phyloP scores from a whole-genome alignment of 2,113 vertebrate genomes.

The Taurulus bubalis region DNA sequence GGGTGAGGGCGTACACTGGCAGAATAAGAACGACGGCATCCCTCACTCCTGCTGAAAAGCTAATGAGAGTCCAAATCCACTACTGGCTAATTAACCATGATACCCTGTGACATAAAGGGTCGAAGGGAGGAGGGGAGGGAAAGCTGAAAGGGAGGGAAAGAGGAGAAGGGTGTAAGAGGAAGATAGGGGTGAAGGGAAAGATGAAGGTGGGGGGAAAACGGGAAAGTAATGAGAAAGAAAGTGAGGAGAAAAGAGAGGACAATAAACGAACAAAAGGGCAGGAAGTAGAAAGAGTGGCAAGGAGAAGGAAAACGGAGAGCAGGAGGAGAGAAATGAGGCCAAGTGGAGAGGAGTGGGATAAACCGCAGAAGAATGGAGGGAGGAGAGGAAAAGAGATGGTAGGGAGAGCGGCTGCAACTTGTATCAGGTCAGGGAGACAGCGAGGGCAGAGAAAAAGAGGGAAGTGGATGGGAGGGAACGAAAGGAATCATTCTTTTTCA shows the following conservation, averaged over 20 bases:
- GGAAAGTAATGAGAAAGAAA: too few relatives aligned
- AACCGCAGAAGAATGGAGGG: slow-evolving; percentile 31
- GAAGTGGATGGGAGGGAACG: slow-evolving; percentile 25
- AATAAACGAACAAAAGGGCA: slow-evolving; percentile 2
- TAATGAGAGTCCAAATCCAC: slow-evolving; percentile 78
- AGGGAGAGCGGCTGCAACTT: slow-evolving; percentile 45
- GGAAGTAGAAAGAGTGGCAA: not conserved
- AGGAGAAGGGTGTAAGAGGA: not conserved
- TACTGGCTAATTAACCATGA: slow-evolving; percentile 79
- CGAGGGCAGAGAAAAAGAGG: slow-evolving; percentile 23
- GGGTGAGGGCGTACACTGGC: slow-evolving; percentile 27
- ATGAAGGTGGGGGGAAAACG: not conserved
- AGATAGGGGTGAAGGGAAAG: not conserved
- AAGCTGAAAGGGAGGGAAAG: slow-evolving; percentile 17
- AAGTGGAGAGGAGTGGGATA: slow-evolving; percentile 12
- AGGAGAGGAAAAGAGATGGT: not conserved
- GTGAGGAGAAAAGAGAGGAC: not conserved
- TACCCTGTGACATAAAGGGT: slow-evolving; percentile 72
- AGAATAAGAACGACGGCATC: slow-evolving; percentile 74
- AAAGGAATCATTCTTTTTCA: slow-evolving; percentile 51
- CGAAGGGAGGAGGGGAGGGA: slow-evolving; percentile 43
- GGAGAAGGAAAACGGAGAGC: not conserved
- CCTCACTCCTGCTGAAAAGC: slow-evolving; percentile 62
- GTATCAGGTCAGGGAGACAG: slow-evolving; percentile 51
- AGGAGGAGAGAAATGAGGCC: slow-evolving; percentile 40